phyloP scores from a whole-genome alignment of 1,140 invertebrate species.

The Calycopis cecrops region DNA sequence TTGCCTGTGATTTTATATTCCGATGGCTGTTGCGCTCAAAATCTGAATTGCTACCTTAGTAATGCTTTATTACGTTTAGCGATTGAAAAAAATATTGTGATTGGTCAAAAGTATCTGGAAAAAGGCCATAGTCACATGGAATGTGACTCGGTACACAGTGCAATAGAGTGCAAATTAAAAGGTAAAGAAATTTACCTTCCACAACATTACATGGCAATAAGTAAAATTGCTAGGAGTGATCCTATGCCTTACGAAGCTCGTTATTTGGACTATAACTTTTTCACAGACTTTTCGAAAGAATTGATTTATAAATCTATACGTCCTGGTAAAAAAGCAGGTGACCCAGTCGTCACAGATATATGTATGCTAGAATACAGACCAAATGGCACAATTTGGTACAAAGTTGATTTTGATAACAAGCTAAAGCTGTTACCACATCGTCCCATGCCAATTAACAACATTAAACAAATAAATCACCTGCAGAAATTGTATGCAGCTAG shows the following conservation, averaged over 20 bases:
- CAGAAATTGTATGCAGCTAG: no score
- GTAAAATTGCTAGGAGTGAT: constrained; percentile 12
- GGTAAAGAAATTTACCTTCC: constrained; percentile 21
- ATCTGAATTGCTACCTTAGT: constrained; percentile 33
- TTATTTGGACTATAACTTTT: constrained; percentile 18
- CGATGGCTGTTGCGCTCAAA: no score
- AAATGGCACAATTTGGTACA: neutral
- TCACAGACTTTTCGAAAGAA: constrained; percentile 22
- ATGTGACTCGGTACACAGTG: constrained; percentile 49
- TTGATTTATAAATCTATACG: constrained; percentile 22
- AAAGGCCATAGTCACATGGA: constrained; percentile 66
- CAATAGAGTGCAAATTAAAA: constrained; percentile 13
- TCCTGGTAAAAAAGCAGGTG: constrained; percentile 24
- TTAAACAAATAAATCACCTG: no score
- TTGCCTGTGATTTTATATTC: no score
- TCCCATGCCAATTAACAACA: neutral
- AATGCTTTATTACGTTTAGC: constrained; percentile 44
- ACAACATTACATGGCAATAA: constrained; percentile 15
- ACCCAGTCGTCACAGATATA: constrained; percentile 20
- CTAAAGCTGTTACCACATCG: constrained; percentile 8
- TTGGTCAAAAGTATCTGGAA: constrained; percentile 59
- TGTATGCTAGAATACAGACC: constrained; percentile 12
- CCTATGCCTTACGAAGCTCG: constrained; percentile 18
- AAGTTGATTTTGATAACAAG: constrained; percentile 13
- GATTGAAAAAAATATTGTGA: constrained; percentile 30